Percentiles rank a stretch among this genome's conserved stretches.
These are phyloP conservation scores for Drosophila azteca DNA, from an alignment of 1,140 invertebrate genomes.

Conservation along the genomic window DNA sequence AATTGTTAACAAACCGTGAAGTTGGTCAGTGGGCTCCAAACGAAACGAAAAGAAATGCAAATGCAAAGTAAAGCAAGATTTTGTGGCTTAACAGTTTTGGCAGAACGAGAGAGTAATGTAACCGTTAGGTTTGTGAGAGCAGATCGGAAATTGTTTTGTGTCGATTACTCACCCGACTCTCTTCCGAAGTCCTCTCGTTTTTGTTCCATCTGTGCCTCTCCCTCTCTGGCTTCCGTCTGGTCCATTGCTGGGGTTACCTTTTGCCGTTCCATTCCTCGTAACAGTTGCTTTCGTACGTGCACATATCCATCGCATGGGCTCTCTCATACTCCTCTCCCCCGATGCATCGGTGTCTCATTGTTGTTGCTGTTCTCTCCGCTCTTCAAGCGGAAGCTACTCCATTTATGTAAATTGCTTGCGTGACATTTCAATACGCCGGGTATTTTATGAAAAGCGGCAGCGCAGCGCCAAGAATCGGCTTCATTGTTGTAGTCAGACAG, in stretches of 20 bases:
- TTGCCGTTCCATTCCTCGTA: constrained; percentile 38
- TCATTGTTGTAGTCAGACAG: constrained; percentile 44
- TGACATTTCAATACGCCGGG: constrained; percentile 69
- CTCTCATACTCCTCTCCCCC: constrained; percentile 43
- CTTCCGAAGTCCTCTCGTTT: constrained; percentile 25
- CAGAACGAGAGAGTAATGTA: too few species aligned
- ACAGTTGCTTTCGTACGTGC: constrained; percentile 51
- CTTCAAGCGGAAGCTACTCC: constrained; percentile 70
- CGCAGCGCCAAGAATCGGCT: constrained; percentile 38
- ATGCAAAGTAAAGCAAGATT: neutral
- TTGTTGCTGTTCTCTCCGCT: constrained; percentile 36
- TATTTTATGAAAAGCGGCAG: constrained; percentile 59
- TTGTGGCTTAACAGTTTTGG: too few species aligned
- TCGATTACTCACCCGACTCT: too few species aligned
- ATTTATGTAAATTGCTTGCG: constrained; percentile 82
- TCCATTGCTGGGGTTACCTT: constrained; percentile 13
- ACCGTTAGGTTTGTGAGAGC: constrained; percentile 13
- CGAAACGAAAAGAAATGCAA: constrained; percentile 16
- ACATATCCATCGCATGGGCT: constrained; percentile 28
- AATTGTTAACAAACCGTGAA: constrained; percentile 78
- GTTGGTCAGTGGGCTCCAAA: constrained; percentile 72
- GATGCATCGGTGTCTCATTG: constrained; percentile 55
- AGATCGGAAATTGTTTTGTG: constrained; percentile 52
- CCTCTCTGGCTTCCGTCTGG: constrained; percentile 38
- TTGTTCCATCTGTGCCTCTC: constrained; percentile 46